Evolutionary conservation across 2,113 vertebrate species (phyloP).

Genomic region (Electrona antarctica): DNA sequence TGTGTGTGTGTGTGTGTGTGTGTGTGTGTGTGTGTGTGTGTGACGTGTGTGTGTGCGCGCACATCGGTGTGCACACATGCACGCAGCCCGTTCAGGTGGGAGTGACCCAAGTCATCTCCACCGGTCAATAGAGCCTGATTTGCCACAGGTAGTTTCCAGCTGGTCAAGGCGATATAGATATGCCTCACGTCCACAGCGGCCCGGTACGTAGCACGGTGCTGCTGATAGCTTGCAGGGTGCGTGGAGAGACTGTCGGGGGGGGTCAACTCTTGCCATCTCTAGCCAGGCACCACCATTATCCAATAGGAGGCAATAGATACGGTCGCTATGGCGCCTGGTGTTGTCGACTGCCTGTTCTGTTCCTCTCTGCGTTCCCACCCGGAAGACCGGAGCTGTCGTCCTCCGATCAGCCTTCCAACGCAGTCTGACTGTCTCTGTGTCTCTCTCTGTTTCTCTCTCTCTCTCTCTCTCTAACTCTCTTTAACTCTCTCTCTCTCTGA

Average conservation of each 20-base stretch:
- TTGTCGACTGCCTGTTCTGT: conserved; percentile 17
- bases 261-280: conserved; percentile 39
- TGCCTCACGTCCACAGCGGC: conserved; percentile 56
- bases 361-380: neutral
- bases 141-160: conserved; percentile 63
- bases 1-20: conserved; percentile 11
- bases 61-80: conserved; percentile 21
- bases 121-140: conserved; percentile 77
- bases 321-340: conserved; percentile 43
- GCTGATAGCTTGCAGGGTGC: neutral
- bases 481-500: conserved; percentile 21
- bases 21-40: neutral
- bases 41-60: neutral
- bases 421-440: conserved; percentile 37
- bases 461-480: conserved; percentile 8
- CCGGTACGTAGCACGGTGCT: conserved; percentile 27
- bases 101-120: conserved; percentile 58
- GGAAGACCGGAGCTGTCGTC: conserved; percentile 44
- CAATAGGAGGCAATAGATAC: conserved; percentile 54
- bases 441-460: neutral
- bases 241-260: neutral
- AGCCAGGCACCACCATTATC: conserved; percentile 58
- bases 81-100: conserved; percentile 45
- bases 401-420: conserved; percentile 5
- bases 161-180: conserved; percentile 19